phyloP scores from a whole-genome alignment of 2,888 invertebrate genomes.

The Epistrophe eligans region DNA sequence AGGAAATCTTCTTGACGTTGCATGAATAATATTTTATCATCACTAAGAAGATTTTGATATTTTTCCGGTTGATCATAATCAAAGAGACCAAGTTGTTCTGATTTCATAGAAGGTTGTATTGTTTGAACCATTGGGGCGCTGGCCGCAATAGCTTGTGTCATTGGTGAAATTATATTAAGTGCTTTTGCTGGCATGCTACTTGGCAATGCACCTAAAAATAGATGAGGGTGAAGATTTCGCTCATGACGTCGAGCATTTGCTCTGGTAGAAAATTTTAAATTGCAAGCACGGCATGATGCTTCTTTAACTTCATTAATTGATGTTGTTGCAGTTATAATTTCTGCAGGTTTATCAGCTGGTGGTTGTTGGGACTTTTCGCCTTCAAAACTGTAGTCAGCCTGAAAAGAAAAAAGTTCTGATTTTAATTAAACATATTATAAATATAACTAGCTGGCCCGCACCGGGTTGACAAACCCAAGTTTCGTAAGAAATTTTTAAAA shows the following conservation, averaged over 20 bases:
- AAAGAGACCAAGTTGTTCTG: conserved; percentile 79
- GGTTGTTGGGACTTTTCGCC: conserved; percentile 40
- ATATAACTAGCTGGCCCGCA: not conserved
- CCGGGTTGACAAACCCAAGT: too few species aligned
- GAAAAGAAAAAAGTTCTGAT: not conserved
- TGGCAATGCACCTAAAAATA: conserved; percentile 77
- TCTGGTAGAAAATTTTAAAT: conserved; percentile 83
- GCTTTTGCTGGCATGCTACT: conserved; percentile 80
- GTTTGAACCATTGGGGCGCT: conserved; percentile 19
- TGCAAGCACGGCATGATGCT: conserved; percentile 83
- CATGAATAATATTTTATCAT: conserved; percentile 82
- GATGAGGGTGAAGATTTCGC: conserved; percentile 83
- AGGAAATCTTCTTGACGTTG: conserved; percentile 83
- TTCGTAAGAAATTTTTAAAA: too few species aligned
- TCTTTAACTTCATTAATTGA: conserved; percentile 80
- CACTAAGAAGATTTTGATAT: conserved; percentile 82
- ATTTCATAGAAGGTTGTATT: conserved; percentile 51
- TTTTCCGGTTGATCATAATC: conserved; percentile 83
- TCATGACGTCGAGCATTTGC: conserved; percentile 84
- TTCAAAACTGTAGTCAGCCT: conserved; percentile 62
- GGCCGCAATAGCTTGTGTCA: conserved; percentile 39
- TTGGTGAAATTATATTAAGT: conserved; percentile 79
- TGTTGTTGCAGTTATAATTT: conserved; percentile 78
- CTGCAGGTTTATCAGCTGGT: conserved; percentile 69
- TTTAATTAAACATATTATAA: not conserved